These are phyloP conservation scores for Cephus pygmeus DNA, from an alignment of 2,888 invertebrate species.

Conservation along the genomic window DNA sequence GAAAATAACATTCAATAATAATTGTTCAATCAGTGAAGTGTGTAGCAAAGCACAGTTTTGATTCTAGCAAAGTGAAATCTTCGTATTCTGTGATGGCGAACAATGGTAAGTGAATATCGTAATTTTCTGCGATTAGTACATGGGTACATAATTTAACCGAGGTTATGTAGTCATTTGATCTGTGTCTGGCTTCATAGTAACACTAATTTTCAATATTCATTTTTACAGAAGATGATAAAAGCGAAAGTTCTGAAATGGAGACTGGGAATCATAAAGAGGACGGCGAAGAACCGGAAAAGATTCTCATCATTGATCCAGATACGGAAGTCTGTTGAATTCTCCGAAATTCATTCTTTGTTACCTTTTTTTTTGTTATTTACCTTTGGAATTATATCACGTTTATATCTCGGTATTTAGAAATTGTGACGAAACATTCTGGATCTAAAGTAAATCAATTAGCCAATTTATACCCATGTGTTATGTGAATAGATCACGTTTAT, in stretches of 20 bases:
- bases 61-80: too few species aligned
- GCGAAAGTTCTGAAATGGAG: constrained; percentile 47
- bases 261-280: constrained; percentile 43
- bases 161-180: too few species aligned
- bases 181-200: not conserved
- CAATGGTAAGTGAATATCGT: too few species aligned
- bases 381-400: not conserved
- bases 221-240: constrained; percentile 42
- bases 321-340: constrained; percentile 63
- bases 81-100: too few species aligned
- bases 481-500: not conserved
- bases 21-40: too few species aligned
- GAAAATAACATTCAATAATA: constrained; percentile 28
- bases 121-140: too few species aligned
- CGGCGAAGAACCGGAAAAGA: constrained; percentile 69
- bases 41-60: too few species aligned
- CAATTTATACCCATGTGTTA: not conserved
- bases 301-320: constrained; percentile 75
- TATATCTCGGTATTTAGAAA: not conserved
- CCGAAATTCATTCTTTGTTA: constrained; percentile 1
- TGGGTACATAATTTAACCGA: too few species aligned
- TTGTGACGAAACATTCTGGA: not conserved
- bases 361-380: constrained; percentile 12
- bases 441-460: not conserved
- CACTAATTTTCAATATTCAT: not conserved